A percentile compares a stretch with the other conserved stretches of the same genome.
Evolutionary conservation across 2,113 vertebrate genomes (phyloP).

Genomic region (Beaufortia kweichowensis): DNA sequence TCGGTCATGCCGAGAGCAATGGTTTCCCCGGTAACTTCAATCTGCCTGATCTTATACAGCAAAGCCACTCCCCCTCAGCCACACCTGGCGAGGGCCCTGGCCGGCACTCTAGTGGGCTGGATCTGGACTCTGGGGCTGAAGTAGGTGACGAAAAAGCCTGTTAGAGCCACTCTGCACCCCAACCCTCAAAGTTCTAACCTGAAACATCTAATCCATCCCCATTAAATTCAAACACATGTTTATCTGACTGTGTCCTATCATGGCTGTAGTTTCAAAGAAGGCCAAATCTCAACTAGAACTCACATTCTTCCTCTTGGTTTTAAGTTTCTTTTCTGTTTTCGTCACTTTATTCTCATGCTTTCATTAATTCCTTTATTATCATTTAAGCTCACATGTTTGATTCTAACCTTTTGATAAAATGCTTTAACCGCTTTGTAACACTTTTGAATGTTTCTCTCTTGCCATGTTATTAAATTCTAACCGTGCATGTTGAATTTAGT

Average conservation of each 20-base stretch:
- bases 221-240: conserved; percentile 25
- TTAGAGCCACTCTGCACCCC: conserved; percentile 34
- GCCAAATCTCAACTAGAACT: background rate
- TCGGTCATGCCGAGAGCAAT: conserved; percentile 88
- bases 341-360: conserved; percentile 28
- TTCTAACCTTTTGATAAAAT: background rate
- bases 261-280: conserved; percentile 38
- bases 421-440: background rate
- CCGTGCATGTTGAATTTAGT: background rate
- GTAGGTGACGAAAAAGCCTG: conserved; percentile 80
- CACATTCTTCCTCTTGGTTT: background rate
- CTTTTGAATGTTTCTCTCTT: background rate
- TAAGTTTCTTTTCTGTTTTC: conserved; percentile 5
- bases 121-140: conserved; percentile 87
- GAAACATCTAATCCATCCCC: conserved; percentile 44
- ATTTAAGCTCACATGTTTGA: conserved; percentile 7
- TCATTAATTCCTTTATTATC: conserved; percentile 16
- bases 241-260: conserved; percentile 35
- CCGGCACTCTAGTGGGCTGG: conserved; percentile 78
- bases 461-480: too few species aligned
- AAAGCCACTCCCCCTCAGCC: conserved; percentile 87
- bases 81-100: conserved; percentile 85
- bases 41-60: conserved; percentile 96
- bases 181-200: conserved; percentile 46
- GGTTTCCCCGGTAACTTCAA: conserved; percentile 90